Conservation (phyloP, 2,888 invertebrate species). For the Campoletis raptor region DNA sequence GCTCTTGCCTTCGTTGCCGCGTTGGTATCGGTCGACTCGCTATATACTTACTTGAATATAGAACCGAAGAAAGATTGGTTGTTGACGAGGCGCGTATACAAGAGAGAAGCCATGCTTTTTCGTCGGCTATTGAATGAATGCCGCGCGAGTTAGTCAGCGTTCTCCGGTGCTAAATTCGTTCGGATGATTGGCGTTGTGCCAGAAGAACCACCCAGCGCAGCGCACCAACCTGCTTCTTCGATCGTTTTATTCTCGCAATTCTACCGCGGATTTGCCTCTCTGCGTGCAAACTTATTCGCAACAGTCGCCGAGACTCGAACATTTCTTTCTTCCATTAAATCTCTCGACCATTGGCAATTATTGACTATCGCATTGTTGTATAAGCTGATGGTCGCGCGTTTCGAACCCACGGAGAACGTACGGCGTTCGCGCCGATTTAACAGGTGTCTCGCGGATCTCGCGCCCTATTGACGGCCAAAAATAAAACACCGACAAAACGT, state of each 20-base stretch:
- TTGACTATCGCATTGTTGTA: neutral
- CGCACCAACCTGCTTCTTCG: slow-evolving; percentile 83
- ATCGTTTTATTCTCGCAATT: slow-evolving; percentile 53
- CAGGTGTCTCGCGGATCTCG: slow-evolving; percentile 80
- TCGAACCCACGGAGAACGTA: slow-evolving; percentile 8
- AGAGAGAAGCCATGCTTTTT: slow-evolving; percentile 75
- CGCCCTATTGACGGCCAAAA: slow-evolving; percentile 79
- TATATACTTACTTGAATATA: neutral
- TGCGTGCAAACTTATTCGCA: neutral
- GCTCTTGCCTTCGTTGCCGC: too few relatives aligned
- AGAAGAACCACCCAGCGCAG: slow-evolving; percentile 83
- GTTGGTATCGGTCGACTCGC: too few relatives aligned
- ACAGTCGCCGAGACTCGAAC: neutral
- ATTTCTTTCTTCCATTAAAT: too few relatives aligned
- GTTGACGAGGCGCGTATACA: slow-evolving; percentile 53
- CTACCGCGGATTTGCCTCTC: slow-evolving; percentile 6
- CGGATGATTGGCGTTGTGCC: slow-evolving; percentile 81
- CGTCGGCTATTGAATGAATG: slow-evolving; percentile 84
- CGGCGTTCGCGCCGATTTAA: slow-evolving; percentile 70
- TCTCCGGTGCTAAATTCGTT: slow-evolving; percentile 83
- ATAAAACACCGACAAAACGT: slow-evolving; percentile 75
- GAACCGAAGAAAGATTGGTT: slow-evolving; percentile 33
- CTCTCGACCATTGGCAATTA: too few relatives aligned
- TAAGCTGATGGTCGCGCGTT: slow-evolving; percentile 31
- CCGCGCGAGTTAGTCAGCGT: slow-evolving; percentile 84